Base-by-base conservation (phyloP, 2,797 vertebrate genomes). In the Diglossa cyanea region DNA sequence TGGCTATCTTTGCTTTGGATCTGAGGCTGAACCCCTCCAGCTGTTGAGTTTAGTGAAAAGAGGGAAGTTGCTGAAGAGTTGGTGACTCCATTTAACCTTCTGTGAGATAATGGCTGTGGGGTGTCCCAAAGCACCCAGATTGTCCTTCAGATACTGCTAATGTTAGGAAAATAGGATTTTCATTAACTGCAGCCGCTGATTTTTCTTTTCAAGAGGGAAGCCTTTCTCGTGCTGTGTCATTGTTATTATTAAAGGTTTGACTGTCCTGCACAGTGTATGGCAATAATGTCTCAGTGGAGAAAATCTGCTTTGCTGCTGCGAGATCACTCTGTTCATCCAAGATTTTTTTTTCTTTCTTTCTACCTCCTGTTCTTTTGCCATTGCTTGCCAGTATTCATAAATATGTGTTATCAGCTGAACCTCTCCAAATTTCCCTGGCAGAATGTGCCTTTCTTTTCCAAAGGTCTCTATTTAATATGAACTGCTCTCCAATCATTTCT, bases 391-490 rank as follows among this genome's bases (percentile, higher is more conserved):
- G 70, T 47, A 80, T 92, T 95, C 92, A 68, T 95, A 90, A 96
- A 95, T 88, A 88, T 9, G 68, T 0, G 33, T 83, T 96, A 96
- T 95, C 91, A 95, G 82, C 94, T 95, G 85, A 86, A 91, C 91
- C 88, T 81, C 83, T 91, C 94, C 70, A 79, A 80, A 81, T 94
- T 95, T 94, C 77, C 77, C 86, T 95, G 90, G 92, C 90, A 95
- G 92, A 86, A 95, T 7, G 53, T 70, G 77, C 70, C 86, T 94
- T 95, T 77, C 85, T 72, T 79, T 95, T 96, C 86, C 86, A 91
- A 81, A 95, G 95, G 95, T 96, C 95, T 93, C 94, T 95, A 72
- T 96, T 95, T 94, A 96, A 79, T 92, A 44, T 75, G 93, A 96
- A 90, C 90, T 20, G 1, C 1, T 0, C 77, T 93, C 93, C 96